These are phyloP conservation scores for Poeciliopsis turneri DNA, from an alignment of 2,797 vertebrate genomes.

Conservation along the genomic window DNA sequence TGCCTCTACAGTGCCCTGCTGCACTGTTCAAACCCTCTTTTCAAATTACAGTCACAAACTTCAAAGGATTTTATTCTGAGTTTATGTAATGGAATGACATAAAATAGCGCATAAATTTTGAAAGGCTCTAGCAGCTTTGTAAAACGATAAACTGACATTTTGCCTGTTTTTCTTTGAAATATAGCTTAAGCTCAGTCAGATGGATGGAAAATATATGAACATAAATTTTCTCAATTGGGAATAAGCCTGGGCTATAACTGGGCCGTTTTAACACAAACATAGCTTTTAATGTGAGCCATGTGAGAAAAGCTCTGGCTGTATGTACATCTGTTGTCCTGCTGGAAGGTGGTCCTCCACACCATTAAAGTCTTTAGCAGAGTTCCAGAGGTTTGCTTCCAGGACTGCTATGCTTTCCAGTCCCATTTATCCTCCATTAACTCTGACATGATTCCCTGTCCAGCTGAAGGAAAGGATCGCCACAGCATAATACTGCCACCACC, in stretches of 20 bases:
- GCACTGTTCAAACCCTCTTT: neutral
- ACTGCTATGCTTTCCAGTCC: neutral
- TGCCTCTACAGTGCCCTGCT: neutral
- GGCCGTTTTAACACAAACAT: neutral
- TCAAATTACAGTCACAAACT: neutral
- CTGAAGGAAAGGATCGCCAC: neutral
- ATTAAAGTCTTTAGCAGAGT: neutral
- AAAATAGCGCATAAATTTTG: neutral
- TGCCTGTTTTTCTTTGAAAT: neutral
- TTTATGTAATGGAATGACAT: neutral
- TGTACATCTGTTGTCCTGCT: neutral
- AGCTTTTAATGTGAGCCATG: neutral
- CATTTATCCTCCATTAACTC: neutral
- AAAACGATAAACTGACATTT: neutral
- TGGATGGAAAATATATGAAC: neutral
- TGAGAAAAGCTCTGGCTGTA: neutral
- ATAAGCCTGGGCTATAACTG: neutral
- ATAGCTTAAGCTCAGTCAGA: neutral
- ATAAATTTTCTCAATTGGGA: neutral
- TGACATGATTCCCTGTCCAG: neutral
- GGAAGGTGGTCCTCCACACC: neutral
- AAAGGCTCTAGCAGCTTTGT: neutral
- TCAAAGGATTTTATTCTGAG: neutral
- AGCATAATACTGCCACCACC: neutral
- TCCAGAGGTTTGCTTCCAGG: neutral